Evolutionary conservation across 2,888 invertebrate genomes (phyloP).

Genomic region (Ophion ellenae): DNA sequence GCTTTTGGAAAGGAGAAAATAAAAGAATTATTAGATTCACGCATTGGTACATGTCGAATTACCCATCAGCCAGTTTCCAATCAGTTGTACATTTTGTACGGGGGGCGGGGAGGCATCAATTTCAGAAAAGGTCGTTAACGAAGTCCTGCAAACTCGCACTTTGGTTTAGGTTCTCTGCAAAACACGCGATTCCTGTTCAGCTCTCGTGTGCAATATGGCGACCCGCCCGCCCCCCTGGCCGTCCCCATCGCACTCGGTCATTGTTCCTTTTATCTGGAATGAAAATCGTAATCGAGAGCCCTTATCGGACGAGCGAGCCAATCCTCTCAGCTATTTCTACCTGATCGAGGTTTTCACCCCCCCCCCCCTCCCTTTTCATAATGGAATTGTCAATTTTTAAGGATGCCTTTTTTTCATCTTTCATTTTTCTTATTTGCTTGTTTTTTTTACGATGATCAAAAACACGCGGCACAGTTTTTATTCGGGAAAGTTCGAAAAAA

Average conservation of each 20-base stretch:
- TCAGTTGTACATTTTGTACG: background rate
- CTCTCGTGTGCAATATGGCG: no score
- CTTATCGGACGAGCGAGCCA: constrained; percentile 64
- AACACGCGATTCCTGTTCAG: constrained; percentile 16
- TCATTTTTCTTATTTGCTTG: background rate
- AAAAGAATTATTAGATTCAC: background rate
- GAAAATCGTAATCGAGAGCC: constrained; percentile 71
- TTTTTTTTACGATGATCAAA: constrained; percentile 8
- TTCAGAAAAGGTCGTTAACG: constrained; percentile 50
- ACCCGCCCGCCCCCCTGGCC: background rate
- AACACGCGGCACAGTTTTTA: background rate
- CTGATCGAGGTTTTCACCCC: background rate
- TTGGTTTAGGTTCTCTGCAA: constrained; percentile 50
- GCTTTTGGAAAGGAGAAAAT: no score
- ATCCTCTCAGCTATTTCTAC: constrained; percentile 49
- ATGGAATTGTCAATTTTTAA: constrained; percentile 26
- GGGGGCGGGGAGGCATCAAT: constrained; percentile 3
- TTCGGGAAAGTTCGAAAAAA: background rate
- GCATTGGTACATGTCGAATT: background rate
- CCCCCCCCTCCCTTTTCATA: background rate
- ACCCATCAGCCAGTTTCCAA: background rate
- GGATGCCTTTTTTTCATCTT: background rate
- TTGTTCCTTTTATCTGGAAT: constrained; percentile 70
- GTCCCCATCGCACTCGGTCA: constrained; percentile 39
- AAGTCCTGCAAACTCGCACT: constrained; percentile 47